These are phyloP conservation scores for Cryptotis parvus DNA, from an alignment of 2,113 vertebrate genomes.

Conservation along the genomic window DNA sequence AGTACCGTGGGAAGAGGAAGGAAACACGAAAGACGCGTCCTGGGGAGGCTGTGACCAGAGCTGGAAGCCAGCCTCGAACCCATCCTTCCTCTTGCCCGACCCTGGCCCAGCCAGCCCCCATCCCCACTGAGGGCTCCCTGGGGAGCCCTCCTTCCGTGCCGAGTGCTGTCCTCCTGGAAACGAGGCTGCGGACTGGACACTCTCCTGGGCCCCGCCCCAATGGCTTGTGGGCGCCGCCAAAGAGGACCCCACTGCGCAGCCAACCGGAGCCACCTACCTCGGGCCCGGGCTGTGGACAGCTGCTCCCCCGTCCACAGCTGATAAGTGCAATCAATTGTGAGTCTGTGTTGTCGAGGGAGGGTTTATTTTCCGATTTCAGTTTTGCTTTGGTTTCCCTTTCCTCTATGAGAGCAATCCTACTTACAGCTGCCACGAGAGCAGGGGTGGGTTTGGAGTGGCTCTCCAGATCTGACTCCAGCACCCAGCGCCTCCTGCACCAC, in stretches of 20 bases:
- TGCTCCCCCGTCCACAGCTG: conserved; percentile 89
- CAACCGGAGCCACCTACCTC: conserved; percentile 75
- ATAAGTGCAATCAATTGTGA: conserved; percentile 92
- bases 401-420: conserved; percentile 87
- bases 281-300: conserved; percentile 84
- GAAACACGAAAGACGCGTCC: neutral
- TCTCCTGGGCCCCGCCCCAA: conserved; percentile 62
- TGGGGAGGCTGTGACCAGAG: conserved; percentile 40
- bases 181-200: conserved; percentile 80
- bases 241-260: conserved; percentile 65
- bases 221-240: conserved; percentile 69
- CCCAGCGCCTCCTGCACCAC: neutral
- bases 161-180: conserved; percentile 83
- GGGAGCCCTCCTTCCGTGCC: conserved; percentile 66
- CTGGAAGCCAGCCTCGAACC: conserved; percentile 57
- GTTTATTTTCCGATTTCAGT: conserved; percentile 58
- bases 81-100: conserved; percentile 25
- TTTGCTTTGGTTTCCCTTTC: conserved; percentile 78
- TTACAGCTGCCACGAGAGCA: conserved; percentile 89
- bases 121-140: conserved; percentile 55
- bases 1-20: neutral
- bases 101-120: conserved; percentile 63
- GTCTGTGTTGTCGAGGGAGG: conserved; percentile 87
- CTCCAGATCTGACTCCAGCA: conserved; percentile 49
- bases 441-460: conserved; percentile 82